Evolutionary conservation across 2,797 vertebrate genomes (phyloP).

Genomic region (Sus cebifrons): DNA sequence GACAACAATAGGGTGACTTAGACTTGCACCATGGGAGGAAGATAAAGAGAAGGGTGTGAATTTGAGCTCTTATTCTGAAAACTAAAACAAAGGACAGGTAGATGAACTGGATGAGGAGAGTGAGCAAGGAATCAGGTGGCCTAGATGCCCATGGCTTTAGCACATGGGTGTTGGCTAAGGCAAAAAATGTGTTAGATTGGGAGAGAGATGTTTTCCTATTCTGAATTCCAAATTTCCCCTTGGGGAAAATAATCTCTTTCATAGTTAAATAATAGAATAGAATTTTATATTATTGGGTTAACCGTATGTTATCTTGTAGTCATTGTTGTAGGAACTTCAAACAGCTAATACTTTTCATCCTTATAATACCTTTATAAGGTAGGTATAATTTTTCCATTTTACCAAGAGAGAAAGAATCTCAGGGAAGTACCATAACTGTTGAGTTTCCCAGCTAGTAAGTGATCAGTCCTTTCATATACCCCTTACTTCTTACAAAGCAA

Average conservation of each 20-base stretch:
- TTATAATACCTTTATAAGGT: neutral
- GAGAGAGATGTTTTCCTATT: neutral
- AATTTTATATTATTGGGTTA: slow-evolving; percentile 1
- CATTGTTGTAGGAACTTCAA: neutral
- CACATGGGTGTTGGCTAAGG: neutral
- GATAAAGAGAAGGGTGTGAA: neutral
- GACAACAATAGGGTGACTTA: neutral
- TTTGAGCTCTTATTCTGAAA: slow-evolving; percentile 16
- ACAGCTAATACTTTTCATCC: neutral
- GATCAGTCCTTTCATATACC: neutral
- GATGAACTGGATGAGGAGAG: neutral
- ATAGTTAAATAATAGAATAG: neutral
- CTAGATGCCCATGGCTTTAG: neutral
- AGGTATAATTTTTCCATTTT: neutral
- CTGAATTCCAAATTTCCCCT: neutral
- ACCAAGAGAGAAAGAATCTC: neutral
- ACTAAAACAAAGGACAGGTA: neutral
- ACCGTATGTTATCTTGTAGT: neutral
- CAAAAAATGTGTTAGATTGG: neutral
- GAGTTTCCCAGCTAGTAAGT: neutral
- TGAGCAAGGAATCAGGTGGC: neutral
- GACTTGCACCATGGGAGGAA: neutral
- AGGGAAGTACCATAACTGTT: neutral
- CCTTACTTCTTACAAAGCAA: neutral
- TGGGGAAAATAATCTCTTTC: neutral